phyloP scores from a whole-genome alignment of 1,140 invertebrate species.

The Pachypeltis micranthus region DNA sequence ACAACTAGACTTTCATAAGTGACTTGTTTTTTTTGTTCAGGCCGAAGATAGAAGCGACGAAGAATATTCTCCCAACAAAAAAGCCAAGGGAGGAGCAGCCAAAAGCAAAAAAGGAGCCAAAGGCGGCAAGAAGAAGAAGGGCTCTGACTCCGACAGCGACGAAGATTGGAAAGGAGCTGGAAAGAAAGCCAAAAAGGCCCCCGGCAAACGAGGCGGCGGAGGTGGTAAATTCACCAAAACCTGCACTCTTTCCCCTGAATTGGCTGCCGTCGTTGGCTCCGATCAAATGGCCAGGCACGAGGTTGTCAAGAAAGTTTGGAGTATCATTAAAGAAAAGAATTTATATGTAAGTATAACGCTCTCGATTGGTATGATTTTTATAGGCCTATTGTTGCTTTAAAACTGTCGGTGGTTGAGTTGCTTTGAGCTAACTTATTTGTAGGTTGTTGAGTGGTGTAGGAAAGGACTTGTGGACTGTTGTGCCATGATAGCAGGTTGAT shows the following conservation, averaged over 20 bases:
- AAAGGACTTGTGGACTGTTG: too few species aligned
- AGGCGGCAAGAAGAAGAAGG: conserved; percentile 52
- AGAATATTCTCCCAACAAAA: conserved; percentile 53
- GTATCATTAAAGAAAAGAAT: conserved; percentile 82
- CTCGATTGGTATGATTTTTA: not conserved
- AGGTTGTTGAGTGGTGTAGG: too few species aligned
- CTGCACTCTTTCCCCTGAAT: conserved; percentile 70
- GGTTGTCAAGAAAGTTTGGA: conserved; percentile 86
- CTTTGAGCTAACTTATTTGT: too few species aligned
- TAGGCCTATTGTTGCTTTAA: too few species aligned
- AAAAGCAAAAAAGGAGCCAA: conserved; percentile 38
- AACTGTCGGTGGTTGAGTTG: too few species aligned
- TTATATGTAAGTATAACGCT: conserved; percentile 58
- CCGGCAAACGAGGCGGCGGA: conserved; percentile 35
- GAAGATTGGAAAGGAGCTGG: conserved; percentile 59
- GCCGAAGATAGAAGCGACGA: conserved; percentile 47
- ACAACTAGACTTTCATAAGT: too few species aligned
- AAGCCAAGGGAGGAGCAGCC: conserved; percentile 27
- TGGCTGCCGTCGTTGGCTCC: conserved; percentile 72
- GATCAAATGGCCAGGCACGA: conserved; percentile 79
- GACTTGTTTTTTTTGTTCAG: not conserved
- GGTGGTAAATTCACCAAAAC: conserved; percentile 64
- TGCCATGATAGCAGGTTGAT: too few species aligned
- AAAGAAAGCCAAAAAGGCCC: conserved; percentile 43
- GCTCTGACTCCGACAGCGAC: conserved; percentile 60